phyloP scores from a whole-genome alignment of 2,797 vertebrate species.

The Sebastes ruberrimus region DNA sequence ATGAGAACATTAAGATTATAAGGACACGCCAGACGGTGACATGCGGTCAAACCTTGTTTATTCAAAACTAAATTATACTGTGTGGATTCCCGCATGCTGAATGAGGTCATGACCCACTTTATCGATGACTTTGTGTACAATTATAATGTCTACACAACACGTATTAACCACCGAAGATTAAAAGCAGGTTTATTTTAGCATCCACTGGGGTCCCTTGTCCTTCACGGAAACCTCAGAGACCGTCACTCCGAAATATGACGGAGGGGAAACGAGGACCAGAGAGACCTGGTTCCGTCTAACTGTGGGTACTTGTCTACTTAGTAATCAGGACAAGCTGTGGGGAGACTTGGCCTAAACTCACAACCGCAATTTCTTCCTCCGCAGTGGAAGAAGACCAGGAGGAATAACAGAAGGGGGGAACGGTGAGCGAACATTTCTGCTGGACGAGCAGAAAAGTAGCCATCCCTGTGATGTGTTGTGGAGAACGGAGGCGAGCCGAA shows the following conservation, averaged over 20 bases:
- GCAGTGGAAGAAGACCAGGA: slow-evolving; percentile 59
- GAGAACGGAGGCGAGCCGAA: slow-evolving; percentile 38
- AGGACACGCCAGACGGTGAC: slow-evolving; percentile 62
- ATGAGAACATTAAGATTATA: slow-evolving; percentile 70
- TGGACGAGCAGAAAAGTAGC: slow-evolving; percentile 67
- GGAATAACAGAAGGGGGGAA: slow-evolving; percentile 56
- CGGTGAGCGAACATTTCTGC: slow-evolving; percentile 54
- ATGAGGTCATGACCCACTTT: slow-evolving; percentile 62
- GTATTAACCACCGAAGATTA: slow-evolving; percentile 48
- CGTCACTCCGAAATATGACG: slow-evolving; percentile 44
- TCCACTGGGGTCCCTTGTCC: slow-evolving; percentile 22
- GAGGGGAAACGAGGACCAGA: slow-evolving; percentile 51
- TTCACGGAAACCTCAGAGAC: slow-evolving; percentile 50
- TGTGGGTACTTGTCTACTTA: slow-evolving; percentile 69
- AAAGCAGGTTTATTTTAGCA: slow-evolving; percentile 49
- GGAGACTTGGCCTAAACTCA: slow-evolving; percentile 66
- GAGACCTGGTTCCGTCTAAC: slow-evolving; percentile 62
- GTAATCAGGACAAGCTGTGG: slow-evolving; percentile 80
- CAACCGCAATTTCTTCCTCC: slow-evolving; percentile 68
- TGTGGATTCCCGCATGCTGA: slow-evolving; percentile 50
- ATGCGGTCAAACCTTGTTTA: slow-evolving; percentile 69
- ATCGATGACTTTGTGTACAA: slow-evolving; percentile 45
- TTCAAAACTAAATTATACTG: slow-evolving; percentile 59
- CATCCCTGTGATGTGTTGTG: slow-evolving; percentile 57
- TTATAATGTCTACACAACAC: slow-evolving; percentile 47